Percentiles rank a stretch among this genome's conserved stretches.
Conservation (phyloP, 2,888 invertebrate species). For the Harpalus rufipes region DNA sequence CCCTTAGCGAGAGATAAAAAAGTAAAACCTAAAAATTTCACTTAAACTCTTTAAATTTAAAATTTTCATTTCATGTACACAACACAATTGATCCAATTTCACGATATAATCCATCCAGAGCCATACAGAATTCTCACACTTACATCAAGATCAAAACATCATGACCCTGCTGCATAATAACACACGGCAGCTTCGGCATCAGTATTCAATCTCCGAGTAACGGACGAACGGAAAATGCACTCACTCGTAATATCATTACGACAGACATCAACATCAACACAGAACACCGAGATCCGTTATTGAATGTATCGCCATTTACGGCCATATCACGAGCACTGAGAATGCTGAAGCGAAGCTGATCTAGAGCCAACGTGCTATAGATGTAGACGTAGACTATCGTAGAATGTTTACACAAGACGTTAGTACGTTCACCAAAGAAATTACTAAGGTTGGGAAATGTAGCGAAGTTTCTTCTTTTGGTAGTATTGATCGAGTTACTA, state of each 20-base stretch:
- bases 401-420: no score
- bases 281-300: conserved; percentile 47
- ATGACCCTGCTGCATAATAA: not conserved
- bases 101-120: not conserved
- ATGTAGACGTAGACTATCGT: no score
- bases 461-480: no score
- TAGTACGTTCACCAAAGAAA: not conserved
- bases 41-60: not conserved
- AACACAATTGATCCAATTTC: conserved; percentile 7
- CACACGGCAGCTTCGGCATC: not conserved
- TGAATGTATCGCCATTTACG: conserved; percentile 48
- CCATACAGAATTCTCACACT: conserved; percentile 27
- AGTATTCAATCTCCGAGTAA: conserved; percentile 11
- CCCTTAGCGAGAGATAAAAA: no score
- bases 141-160: conserved; percentile 28
- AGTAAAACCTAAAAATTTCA: no score
- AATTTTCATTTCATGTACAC: not conserved
- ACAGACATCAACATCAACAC: conserved; percentile 12
- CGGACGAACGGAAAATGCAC: conserved; percentile 13
- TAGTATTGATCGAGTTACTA: no score
- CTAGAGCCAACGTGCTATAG: not conserved
- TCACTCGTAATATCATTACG: conserved; percentile 41
- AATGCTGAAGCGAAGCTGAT: conserved; percentile 13
- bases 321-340: conserved; percentile 31
- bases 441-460: not conserved